These are phyloP conservation scores for Troilus luridus DNA, from an alignment of 2,888 invertebrate genomes.

Conservation along the genomic window DNA sequence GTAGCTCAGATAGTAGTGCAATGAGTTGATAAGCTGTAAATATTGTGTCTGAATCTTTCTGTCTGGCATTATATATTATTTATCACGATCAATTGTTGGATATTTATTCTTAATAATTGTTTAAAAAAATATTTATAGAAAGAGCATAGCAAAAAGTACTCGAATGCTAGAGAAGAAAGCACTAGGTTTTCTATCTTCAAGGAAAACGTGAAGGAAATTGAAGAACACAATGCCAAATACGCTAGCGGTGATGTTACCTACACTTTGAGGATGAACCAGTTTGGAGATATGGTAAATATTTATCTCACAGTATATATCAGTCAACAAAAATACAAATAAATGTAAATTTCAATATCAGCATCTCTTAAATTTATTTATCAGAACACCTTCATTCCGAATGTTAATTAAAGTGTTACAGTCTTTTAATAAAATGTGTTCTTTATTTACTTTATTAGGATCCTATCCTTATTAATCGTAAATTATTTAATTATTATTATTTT, in stretches of 20 bases:
- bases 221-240: slow-evolving; percentile 85
- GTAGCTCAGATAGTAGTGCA: no score
- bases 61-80: not conserved
- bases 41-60: no score
- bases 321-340: not conserved
- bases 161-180: slow-evolving; percentile 72
- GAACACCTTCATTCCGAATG: no score
- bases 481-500: not conserved
- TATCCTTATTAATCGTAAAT: not conserved
- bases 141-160: slow-evolving; percentile 76
- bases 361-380: no score
- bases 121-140: not conserved
- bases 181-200: slow-evolving; percentile 56
- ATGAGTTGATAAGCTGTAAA: no score
- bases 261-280: slow-evolving; percentile 84
- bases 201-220: slow-evolving; percentile 87
- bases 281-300: slow-evolving; percentile 79
- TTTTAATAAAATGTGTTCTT: no score
- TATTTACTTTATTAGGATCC: no score
- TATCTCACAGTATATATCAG: not conserved
- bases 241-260: slow-evolving; percentile 77
- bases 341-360: no score
- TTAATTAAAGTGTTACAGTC: no score
- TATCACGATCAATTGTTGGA: not conserved
- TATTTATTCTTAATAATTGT: no score